A percentile compares a stretch with the other conserved stretches of the same genome.
These are phyloP conservation scores for Drosophila carrolli DNA, from an alignment of 1,140 invertebrate genomes.

Conservation along the genomic window DNA sequence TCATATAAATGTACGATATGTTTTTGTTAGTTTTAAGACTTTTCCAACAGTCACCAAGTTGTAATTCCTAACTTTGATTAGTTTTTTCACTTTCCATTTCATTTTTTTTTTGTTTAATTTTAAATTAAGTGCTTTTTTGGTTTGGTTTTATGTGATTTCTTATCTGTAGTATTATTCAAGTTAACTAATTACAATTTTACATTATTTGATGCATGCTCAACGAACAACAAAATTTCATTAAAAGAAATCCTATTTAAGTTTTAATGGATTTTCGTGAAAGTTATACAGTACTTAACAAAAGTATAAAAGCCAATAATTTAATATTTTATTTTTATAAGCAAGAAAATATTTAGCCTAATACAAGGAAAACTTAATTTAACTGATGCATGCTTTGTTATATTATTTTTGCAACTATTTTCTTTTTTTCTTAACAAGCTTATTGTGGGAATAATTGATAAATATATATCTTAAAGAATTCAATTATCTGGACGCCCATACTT, in stretches of 20 bases:
- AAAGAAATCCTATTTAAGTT: constrained; percentile 2
- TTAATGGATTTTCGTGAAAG: constrained; percentile 1
- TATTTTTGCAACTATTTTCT: too few species aligned
- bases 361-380: background rate
- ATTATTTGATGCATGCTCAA: constrained; percentile 23
- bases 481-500: constrained; percentile 16
- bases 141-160: constrained; percentile 25
- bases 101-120: constrained; percentile 18
- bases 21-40: constrained; percentile 83
- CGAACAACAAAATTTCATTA: constrained; percentile 10
- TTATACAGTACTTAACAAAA: constrained; percentile 21
- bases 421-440: background rate
- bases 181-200: constrained; percentile 37
- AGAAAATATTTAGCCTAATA: too few species aligned
- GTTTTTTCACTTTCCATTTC: constrained; percentile 15
- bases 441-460: constrained; percentile 1
- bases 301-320: background rate
- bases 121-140: constrained; percentile 52
- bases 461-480: background rate
- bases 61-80: constrained; percentile 70
- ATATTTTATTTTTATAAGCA: constrained; percentile 4
- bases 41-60: constrained; percentile 78
- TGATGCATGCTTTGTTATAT: background rate
- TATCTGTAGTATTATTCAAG: constrained; percentile 19
- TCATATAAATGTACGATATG: constrained; percentile 82